Evolutionary conservation across 2,797 vertebrate genomes (phyloP), one percentile per base, ranked within the genome.

Genomic region (Mustela erminea): DNA sequence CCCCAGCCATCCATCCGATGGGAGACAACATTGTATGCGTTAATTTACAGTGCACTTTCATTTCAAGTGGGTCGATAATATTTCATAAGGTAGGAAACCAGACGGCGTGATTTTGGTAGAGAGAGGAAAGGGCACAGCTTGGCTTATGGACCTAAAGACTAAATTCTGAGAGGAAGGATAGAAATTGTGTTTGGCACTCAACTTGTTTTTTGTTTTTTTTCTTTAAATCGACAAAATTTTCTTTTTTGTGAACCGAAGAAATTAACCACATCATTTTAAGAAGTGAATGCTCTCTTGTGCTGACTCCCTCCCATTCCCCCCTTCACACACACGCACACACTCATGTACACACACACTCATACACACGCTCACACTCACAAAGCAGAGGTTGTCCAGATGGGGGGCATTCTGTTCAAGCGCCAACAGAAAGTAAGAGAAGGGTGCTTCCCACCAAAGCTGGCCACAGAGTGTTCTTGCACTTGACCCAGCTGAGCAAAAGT

Each of bases 31-130:
- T 60, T 87, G 90, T 78, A 64, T 89, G 91, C 98, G 96, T 97
- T 98, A 97, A 98, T 98, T 98, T 98, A 97, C 94, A 97, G 27
- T 92, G 96, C 92, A 95, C 97, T 98, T 96, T 94, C 95, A 96
- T 64, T 98, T 95, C 87, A 94, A 96, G 80, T 41, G 54, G 95
- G 97, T 98, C 96, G 77, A 98, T 98, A 97, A 75, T 95, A 70
- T 96, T 97, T 98, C 96, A 94, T 96, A 96, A 98, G 95, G 87
- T 96, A 96, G 85, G 93, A 97, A 97, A 96, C 89, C 86, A 97
- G 97, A 95, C 5, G 13, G 85, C 84, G 62, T 35, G 83, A 89
- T 94, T 98, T 96, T 83, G 96, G 96, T 91, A 68, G 82, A 74
- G 72, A 97, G 64, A 96, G 56, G 54, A 81, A 90, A 81, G 52